phyloP scores from a whole-genome alignment of 2,797 vertebrate genomes.

The Anguilla megastoma region DNA sequence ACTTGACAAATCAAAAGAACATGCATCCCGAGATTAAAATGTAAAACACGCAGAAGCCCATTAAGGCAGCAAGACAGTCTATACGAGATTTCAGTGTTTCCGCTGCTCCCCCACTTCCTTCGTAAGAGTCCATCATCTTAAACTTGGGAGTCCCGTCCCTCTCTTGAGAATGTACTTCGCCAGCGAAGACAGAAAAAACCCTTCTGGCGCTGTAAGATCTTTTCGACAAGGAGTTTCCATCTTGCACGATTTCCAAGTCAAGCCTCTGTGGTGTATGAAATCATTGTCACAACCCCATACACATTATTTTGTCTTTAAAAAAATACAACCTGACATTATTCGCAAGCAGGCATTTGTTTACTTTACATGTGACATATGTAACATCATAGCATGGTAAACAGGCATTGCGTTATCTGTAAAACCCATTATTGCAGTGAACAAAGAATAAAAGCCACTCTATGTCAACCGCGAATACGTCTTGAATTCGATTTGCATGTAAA shows the following conservation, averaged over 20 bases:
- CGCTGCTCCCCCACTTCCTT: background rate
- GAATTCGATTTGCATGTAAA: background rate
- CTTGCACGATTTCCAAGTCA: background rate
- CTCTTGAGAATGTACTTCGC: background rate
- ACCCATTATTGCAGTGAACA: background rate
- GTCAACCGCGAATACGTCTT: background rate
- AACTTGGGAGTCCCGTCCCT: background rate
- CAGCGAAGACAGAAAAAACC: background rate
- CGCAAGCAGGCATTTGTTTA: background rate
- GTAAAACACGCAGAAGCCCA: background rate
- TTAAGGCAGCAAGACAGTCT: background rate
- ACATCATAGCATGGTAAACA: background rate
- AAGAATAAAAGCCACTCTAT: background rate
- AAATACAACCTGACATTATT: background rate
- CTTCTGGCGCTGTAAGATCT: background rate
- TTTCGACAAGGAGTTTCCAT: background rate
- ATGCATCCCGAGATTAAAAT: background rate
- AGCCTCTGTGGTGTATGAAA: background rate
- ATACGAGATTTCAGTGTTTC: background rate
- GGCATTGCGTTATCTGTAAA: background rate
- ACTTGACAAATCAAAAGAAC: background rate
- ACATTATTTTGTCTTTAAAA: background rate
- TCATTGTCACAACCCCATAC: background rate
- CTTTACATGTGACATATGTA: background rate
- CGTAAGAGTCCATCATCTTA: background rate